phyloP scores from a whole-genome alignment of 2,888 invertebrate species.

The Scaptomyza reducta region DNA sequence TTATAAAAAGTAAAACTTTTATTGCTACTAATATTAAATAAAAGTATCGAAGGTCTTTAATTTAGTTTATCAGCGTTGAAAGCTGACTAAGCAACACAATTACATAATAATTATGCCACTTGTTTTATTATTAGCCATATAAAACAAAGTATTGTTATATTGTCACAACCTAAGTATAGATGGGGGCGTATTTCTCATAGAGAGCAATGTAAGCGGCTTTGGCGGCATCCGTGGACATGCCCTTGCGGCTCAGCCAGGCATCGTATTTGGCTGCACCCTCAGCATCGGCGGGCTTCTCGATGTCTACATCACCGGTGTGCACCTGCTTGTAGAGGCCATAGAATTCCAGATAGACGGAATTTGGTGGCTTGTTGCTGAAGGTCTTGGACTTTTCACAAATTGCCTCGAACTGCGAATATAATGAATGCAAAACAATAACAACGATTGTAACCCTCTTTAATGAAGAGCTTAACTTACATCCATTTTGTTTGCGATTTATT shows the following conservation, averaged over 20 bases:
- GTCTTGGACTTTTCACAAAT: conserved; percentile 86
- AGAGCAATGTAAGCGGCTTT: conserved; percentile 92
- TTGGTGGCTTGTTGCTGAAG: conserved; percentile 90
- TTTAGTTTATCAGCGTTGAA: conserved; percentile 16
- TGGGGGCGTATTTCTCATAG: conserved; percentile 86
- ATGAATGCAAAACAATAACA: conserved; percentile 10
- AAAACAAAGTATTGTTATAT: conserved; percentile 1
- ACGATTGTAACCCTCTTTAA: background rate
- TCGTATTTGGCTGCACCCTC: conserved; percentile 97
- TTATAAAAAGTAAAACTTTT: conserved; percentile 35
- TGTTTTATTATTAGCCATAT: conserved; percentile 15
- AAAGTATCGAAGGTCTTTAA: conserved; percentile 40
- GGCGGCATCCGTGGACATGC: conserved; percentile 90
- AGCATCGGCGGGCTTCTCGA: conserved; percentile 93
- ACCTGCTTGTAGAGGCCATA: conserved; percentile 95
- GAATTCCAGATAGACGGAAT: conserved; percentile 91
- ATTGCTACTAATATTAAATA: conserved; percentile 28
- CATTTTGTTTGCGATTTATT: conserved; percentile 36
- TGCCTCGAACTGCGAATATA: conserved; percentile 55
- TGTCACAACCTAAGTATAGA: conserved; percentile 82
- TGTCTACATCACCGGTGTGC: conserved; percentile 91
- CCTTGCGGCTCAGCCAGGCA: conserved; percentile 94
- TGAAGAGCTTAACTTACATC: background rate
- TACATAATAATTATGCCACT: background rate
- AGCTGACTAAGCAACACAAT: conserved; percentile 28